A percentile compares a stretch with the other conserved stretches of the same genome.
Conservation (phyloP, 30 jellyfish, hydroid and myxozoan species). For the Nemopilema nomurai region DNA sequence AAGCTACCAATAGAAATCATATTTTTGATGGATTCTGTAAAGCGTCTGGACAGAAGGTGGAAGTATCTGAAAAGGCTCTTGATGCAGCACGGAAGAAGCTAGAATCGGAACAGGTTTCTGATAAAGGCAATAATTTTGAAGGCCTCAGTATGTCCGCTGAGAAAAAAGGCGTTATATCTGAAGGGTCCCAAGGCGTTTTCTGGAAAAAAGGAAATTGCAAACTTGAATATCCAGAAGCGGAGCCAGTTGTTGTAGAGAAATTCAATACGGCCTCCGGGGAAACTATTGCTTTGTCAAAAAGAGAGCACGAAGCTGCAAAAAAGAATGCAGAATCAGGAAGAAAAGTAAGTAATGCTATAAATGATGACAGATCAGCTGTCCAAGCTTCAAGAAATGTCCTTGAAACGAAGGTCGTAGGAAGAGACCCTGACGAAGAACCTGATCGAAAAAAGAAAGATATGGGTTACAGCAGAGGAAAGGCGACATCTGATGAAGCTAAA, state of each 20-base stretch:
- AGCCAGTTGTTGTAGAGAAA: too few species aligned
- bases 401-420: background rate
- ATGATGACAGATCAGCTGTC: too few species aligned
- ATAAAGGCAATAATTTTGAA: background rate
- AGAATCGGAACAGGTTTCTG: background rate
- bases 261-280: constrained; percentile 73
- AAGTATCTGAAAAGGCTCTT: constrained; percentile 54
- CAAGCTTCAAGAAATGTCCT: background rate
- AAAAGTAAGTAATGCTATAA: too few species aligned
- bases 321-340: background rate
- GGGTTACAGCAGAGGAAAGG: background rate
- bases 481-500: background rate
- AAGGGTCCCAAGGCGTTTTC: background rate
- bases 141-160: constrained; percentile 44
- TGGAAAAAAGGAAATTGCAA: background rate
- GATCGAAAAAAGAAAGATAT: background rate
- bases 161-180: constrained; percentile 33
- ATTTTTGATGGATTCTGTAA: constrained; percentile 62
- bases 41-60: constrained; percentile 66
- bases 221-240: too few species aligned
- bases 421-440: background rate
- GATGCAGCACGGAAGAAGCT: constrained; percentile 62
- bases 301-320: too few species aligned
- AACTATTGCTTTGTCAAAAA: constrained; percentile 48
- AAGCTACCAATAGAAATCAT: background rate